Percentiles rank a stretch among this genome's conserved stretches.
These are phyloP conservation scores for Drosophila fuyamai DNA, from an alignment of 1,140 invertebrate genomes.

Conservation along the genomic window DNA sequence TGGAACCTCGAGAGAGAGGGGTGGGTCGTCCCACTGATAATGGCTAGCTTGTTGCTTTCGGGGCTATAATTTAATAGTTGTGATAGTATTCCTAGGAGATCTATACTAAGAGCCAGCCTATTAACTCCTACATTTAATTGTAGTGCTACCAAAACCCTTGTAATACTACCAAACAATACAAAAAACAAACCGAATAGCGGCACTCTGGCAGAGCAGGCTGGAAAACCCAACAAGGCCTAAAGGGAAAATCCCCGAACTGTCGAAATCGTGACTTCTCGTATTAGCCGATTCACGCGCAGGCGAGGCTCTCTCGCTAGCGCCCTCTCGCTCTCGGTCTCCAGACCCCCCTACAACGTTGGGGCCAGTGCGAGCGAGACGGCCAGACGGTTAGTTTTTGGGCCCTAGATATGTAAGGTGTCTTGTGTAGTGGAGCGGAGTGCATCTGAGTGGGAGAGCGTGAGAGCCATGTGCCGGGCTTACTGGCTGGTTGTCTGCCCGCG, in stretches of 20 bases:
- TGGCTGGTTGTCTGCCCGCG: constrained; percentile 53
- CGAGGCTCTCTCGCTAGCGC: constrained; percentile 44
- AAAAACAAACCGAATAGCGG: constrained; percentile 61
- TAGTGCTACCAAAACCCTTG: constrained; percentile 1
- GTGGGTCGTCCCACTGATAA: background rate
- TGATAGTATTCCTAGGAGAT: background rate
- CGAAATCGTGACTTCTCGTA: constrained; percentile 33
- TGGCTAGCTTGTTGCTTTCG: constrained; percentile 7
- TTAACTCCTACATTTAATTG: constrained; percentile 29
- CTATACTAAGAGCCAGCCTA: background rate
- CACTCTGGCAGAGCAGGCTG: constrained; percentile 66
- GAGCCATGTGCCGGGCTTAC: constrained; percentile 80
- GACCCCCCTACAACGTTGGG: background rate
- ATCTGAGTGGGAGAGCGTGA: constrained; percentile 80
- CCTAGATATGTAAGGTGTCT: constrained; percentile 74
- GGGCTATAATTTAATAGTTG: background rate
- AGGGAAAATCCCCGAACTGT: constrained; percentile 61
- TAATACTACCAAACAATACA: constrained; percentile 35
- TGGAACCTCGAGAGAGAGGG: background rate
- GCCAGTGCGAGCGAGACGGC: constrained; percentile 63
- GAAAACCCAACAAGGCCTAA: constrained; percentile 75
- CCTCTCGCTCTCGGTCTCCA: constrained; percentile 44
- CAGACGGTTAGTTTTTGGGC: constrained; percentile 65
- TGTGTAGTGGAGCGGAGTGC: constrained; percentile 76
- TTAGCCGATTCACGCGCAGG: constrained; percentile 71